Base-by-base conservation (phyloP, 2,888 invertebrate species). In the Caenorhabditis sulstoni region DNA sequence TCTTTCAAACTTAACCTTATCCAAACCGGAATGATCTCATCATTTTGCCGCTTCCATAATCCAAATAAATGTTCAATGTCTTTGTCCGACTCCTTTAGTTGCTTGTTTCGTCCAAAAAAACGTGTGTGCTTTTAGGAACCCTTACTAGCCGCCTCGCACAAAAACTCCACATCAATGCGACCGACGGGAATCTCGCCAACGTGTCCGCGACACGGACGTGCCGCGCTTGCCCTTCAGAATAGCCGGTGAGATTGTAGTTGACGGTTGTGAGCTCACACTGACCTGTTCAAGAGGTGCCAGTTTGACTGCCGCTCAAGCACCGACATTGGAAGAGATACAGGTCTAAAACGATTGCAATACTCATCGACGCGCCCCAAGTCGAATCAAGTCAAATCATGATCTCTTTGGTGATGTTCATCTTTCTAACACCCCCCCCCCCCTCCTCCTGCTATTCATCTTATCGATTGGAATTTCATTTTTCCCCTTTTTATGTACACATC, bases 151-250 rank as follows among this genome's bases (percentile, higher is more conserved):
- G 86, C 86, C 0, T 84, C 82, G 29, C 84, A 68, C 81, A 85
- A 86, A 68, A 73, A 81, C 64, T 71, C 87, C 45, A 49, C 81
- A 45, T 58, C 78, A 49, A 79, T 83, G 71, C 83, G 84, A 22
- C 83, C 87, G 16, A 67, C 88, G n/a, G 88, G 87, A 5, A 86
- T 90, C 12, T 86, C 86, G 1, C 90, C 90, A 9, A 90, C 88
- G 9, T 90, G 90, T 77, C 90, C 90, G 8, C 73, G 90, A 44
- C 90, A 89, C 67, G 88, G 88, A 57, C 65, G 88, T 16, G 86
- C 86, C 11, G 87, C 87, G 14, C 61, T 83, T 61, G 83, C 83
- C 29, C 73, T 79, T 23, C 84, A 81, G 23, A 76, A 75, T 29
- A 71, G 67, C 59, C 70, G 80, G 77, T 79, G 70, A 80, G 53